Conservation (phyloP, 2,797 vertebrate genomes). For the Tokudaia tokunoshimensis region DNA sequence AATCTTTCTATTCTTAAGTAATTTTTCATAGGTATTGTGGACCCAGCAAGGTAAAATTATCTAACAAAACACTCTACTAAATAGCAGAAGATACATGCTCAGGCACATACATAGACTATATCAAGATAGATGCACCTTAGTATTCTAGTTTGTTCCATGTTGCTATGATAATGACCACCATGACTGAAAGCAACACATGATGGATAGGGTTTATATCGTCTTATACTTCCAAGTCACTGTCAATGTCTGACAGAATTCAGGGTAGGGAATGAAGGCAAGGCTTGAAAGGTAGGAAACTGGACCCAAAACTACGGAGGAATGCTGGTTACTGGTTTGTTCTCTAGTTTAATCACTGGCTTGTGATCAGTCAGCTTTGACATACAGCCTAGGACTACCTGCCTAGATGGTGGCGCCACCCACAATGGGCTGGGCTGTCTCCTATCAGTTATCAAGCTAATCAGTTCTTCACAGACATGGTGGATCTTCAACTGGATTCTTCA, state of each 20-base stretch:
- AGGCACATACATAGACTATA: background rate
- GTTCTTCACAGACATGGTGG: background rate
- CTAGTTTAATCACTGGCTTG: background rate
- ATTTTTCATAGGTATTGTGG: background rate
- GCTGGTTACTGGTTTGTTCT: background rate
- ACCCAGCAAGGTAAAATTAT: background rate
- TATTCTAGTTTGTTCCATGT: background rate
- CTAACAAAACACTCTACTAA: background rate
- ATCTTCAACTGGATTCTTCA: background rate
- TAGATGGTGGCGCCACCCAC: too few species aligned
- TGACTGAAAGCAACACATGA: background rate
- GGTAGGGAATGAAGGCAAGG: background rate
- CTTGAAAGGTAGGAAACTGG: background rate
- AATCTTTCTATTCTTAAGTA: background rate
- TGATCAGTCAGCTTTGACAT: background rate
- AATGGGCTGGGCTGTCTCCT: background rate
- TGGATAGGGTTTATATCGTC: background rate
- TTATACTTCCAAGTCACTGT: background rate
- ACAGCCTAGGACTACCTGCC: background rate
- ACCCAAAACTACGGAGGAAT: background rate
- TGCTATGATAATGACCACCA: background rate
- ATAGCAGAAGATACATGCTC: background rate
- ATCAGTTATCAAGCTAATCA: background rate
- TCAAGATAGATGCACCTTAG: background rate
- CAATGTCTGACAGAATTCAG: background rate